These are phyloP conservation scores for Masticophis lateralis DNA, from an alignment of 2,797 vertebrate genomes.

Conservation along the genomic window DNA sequence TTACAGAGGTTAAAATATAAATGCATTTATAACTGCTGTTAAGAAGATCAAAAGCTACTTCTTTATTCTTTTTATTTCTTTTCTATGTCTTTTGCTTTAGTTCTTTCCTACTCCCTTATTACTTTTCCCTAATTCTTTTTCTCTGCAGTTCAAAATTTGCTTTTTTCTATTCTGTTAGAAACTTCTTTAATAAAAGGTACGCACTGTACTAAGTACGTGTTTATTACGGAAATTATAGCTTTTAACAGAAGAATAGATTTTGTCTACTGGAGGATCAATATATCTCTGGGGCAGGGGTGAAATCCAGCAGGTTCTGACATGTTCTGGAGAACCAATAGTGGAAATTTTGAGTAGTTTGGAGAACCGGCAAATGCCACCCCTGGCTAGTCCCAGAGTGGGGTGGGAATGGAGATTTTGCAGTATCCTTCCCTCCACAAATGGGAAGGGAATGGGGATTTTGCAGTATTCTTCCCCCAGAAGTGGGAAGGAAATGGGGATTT, in stretches of 20 bases:
- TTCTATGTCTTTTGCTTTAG: not conserved
- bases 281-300: not conserved
- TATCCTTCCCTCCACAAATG: too few relatives aligned
- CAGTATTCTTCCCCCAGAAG: too few relatives aligned
- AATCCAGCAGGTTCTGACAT: too few relatives aligned
- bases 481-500: too few relatives aligned
- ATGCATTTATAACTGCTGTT: not conserved
- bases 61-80: not conserved
- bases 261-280: not conserved
- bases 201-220: not conserved
- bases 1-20: not conserved
- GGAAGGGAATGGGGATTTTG: too few relatives aligned
- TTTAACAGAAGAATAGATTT: not conserved
- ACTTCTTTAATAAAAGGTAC: not conserved
- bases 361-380: too few relatives aligned
- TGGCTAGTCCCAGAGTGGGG: too few relatives aligned
- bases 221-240: not conserved
- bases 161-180: not conserved
- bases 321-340: too few relatives aligned
- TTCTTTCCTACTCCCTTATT: not conserved
- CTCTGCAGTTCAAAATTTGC: not conserved
- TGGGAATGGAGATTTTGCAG: too few relatives aligned
- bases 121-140: not conserved
- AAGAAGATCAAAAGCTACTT: not conserved
- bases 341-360: too few relatives aligned